Conservation (phyloP, 2,797 vertebrate species). For the Danio jaintianensis region DNA sequence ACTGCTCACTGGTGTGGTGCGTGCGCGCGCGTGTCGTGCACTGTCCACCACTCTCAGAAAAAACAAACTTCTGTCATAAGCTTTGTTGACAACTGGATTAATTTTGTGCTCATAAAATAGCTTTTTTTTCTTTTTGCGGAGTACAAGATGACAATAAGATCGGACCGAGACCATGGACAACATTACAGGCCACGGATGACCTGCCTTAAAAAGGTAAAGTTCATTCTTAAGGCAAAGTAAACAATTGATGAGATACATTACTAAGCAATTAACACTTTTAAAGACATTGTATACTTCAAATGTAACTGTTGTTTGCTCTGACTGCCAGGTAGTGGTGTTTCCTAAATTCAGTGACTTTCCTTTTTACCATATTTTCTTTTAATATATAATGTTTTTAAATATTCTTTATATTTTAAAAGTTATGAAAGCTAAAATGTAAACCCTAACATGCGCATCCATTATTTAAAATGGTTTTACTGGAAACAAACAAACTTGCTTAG, state of each 20-base stretch:
- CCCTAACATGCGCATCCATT: neutral
- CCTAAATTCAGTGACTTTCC: neutral
- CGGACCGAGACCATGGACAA: conserved; percentile 83
- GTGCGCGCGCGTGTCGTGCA: neutral
- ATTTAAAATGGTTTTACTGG: no score
- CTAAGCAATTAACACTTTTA: neutral
- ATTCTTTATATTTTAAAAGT: neutral
- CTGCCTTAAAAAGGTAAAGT: conserved; percentile 89
- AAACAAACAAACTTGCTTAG: no score
- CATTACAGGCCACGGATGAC: conserved; percentile 87
- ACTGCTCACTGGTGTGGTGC: conserved; percentile 3
- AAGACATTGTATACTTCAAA: neutral
- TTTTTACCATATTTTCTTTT: neutral
- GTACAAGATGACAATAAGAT: conserved; percentile 86
- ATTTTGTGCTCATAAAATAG: neutral
- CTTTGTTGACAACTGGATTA: conserved; percentile 5
- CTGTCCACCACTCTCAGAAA: neutral
- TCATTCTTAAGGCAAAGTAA: conserved; percentile 4
- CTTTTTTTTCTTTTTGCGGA: neutral
- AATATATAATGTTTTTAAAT: neutral
- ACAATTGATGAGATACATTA: neutral
- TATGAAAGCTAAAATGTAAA: neutral
- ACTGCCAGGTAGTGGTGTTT: neutral
- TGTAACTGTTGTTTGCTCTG: neutral
- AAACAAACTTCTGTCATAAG: neutral